Conservation (phyloP, 30 jellyfish, hydroid and myxozoan genomes). For the Haliclystus octoradiatus region DNA sequence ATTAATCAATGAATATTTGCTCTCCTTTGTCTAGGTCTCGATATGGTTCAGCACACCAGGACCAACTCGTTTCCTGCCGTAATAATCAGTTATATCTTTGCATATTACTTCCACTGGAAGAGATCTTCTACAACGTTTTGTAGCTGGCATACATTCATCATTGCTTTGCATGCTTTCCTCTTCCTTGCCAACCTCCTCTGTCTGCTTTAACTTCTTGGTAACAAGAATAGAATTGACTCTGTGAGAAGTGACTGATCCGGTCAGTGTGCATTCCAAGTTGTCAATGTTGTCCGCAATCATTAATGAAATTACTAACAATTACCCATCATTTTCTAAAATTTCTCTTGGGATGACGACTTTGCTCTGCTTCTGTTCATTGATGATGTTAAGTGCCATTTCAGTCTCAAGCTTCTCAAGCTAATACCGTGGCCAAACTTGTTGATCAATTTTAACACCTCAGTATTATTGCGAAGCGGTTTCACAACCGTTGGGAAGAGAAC, state of each 20-base stretch:
- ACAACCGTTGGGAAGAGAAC: conserved; percentile 21
- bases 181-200: too few species aligned
- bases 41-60: conserved; percentile 9
- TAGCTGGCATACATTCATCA: conserved; percentile 4
- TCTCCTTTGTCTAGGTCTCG: too few species aligned
- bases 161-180: background rate
- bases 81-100: conserved; percentile 16
- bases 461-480: conserved; percentile 23
- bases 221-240: conserved; percentile 11
- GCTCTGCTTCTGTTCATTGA: conserved; percentile 21
- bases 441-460: conserved; percentile 22
- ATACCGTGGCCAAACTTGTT: conserved; percentile 22
- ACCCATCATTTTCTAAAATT: background rate
- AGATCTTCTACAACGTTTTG: conserved; percentile 4
- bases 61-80: conserved; percentile 11
- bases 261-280: conserved; percentile 6
- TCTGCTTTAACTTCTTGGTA: conserved; percentile 10
- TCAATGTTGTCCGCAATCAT: conserved; percentile 15
- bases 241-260: conserved; percentile 10
- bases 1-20: background rate
- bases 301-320: background rate
- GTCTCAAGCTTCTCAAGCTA: conserved; percentile 28
- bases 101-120: conserved; percentile 2
- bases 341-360: conserved; percentile 11
- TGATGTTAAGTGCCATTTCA: conserved; percentile 8